Base-by-base conservation (phyloP, 2,888 invertebrate species). In the Drosophila glabriapex region DNA sequence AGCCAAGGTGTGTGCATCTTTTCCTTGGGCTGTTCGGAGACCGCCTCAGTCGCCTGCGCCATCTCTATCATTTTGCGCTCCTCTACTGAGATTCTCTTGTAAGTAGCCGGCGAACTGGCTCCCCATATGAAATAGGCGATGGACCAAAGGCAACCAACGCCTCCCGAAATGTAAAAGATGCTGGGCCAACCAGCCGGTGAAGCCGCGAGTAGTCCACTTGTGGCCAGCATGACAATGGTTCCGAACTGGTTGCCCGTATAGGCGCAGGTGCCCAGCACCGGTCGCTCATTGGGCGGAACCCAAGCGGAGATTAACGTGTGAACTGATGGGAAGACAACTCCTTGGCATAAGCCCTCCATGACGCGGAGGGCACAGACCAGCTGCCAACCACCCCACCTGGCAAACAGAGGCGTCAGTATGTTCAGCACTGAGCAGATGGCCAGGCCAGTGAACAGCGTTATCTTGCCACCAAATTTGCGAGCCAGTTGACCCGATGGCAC, bases 211-310 rank as follows among this genome's bases (percentile, higher is more conserved):
- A 95, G 93, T 0, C 97, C 97, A n/a, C 97, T 95, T 29, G 95
- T 81, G 29, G 96, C 95, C 89, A 97, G 92, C 83, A 97, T 95
- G 1, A 97, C 91, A 0, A 97, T 96, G 14, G 97, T 97, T 10
- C 98, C 98, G 16, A 97, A 94, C 91, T 97, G 97, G 14, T 95
- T 95, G 56, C 97, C 97, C 58, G 95, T 94, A 91, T 96, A 96
- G 9, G 95, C 95, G 56, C 95, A 95, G 64, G 96, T 95, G 65
- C 95, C 95, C 71, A 97, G 68, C 25, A 86, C 77, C 3, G 96
- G 95, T 63, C 97, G 94, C 89, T 97, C 97, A 1, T 94, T 92
- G 0, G 94, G 93, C 0, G 97, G 97, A 0, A 95, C 91, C 96
- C 96, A 96, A 85, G 95, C 95, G 0, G 96, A 95, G n/a, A 96